Conservation (phyloP, 2,888 invertebrate genomes). For the Cabera pusaria region DNA sequence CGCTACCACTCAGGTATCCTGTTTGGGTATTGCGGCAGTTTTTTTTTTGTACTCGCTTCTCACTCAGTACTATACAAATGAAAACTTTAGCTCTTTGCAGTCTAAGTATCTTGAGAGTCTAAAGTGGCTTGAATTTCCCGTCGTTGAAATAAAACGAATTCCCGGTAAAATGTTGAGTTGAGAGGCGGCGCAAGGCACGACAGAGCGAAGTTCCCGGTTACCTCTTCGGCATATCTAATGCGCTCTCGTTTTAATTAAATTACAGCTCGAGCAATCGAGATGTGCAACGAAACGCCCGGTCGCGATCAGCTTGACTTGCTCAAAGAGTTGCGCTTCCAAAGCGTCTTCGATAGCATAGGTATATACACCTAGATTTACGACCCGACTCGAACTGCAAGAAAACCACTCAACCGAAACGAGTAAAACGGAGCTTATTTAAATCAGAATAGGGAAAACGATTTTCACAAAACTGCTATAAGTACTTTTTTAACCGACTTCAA, state of each 20-base stretch:
- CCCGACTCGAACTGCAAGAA: constrained; percentile 8
- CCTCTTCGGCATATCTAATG: constrained; percentile 56
- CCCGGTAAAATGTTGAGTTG: constrained; percentile 31
- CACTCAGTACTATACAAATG: constrained; percentile 4
- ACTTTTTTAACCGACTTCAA: no score
- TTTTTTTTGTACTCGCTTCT: no score
- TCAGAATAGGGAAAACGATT: neutral
- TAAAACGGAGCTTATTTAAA: constrained; percentile 9
- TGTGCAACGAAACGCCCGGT: constrained; percentile 39
- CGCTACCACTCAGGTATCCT: no score
- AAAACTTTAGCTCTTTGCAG: constrained; percentile 15
- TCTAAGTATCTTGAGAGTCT: constrained; percentile 27
- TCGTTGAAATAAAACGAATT: constrained; percentile 46
- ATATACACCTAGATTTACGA: constrained; percentile 25
- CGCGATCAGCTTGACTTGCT: constrained; percentile 19
- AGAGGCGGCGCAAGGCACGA: constrained; percentile 21
- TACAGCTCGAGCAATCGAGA: constrained; percentile 55
- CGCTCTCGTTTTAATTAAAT: constrained; percentile 70
- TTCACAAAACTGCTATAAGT: no score
- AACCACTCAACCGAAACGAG: constrained; percentile 5
- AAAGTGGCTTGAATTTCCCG: constrained; percentile 36
- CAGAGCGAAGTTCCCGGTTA: constrained; percentile 51
- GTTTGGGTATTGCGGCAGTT: no score
- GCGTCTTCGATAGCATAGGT: constrained; percentile 23
- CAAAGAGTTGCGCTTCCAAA: constrained; percentile 40